A percentile compares a stretch with the other conserved stretches of the same genome.
Evolutionary conservation across 2,113 vertebrate genomes (phyloP).

Genomic region (Cyprinodon brontotheroides): DNA sequence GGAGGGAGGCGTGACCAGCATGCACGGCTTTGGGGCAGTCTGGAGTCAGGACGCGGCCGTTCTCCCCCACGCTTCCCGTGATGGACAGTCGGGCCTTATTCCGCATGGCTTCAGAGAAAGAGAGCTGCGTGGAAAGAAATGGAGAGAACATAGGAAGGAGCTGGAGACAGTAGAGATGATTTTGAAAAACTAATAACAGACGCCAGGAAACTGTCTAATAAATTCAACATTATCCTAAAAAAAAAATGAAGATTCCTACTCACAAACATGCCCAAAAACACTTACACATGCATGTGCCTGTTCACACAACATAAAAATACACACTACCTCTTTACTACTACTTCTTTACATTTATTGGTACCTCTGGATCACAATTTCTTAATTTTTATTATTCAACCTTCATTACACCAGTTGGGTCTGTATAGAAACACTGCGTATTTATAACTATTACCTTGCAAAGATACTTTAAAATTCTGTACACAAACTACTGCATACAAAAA

Average conservation of each 20-base stretch:
- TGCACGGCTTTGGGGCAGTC: slow-evolving; percentile 97
- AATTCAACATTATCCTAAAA: slow-evolving; percentile 1
- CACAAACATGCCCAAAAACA: slow-evolving; percentile 41
- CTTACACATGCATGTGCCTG: slow-evolving; percentile 42
- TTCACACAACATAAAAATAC: slow-evolving; percentile 13
- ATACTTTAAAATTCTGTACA: background rate
- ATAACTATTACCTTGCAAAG: too few species aligned
- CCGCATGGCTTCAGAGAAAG: slow-evolving; percentile 99
- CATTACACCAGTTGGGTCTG: background rate
- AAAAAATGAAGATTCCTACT: background rate
- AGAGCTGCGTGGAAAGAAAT: slow-evolving; percentile 82
- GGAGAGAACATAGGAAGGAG: slow-evolving; percentile 56
- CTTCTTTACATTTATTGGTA: background rate
- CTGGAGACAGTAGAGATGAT: slow-evolving; percentile 37
- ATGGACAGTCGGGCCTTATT: slow-evolving; percentile 99
- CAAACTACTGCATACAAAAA: background rate
- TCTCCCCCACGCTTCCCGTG: slow-evolving; percentile 95
- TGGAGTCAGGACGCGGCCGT: slow-evolving; percentile 91
- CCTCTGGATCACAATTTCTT: background rate
- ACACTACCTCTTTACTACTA: background rate
- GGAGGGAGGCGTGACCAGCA: slow-evolving; percentile 87
- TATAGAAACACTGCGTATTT: too few species aligned
- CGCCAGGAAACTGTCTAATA: slow-evolving; percentile 3
- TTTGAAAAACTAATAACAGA: slow-evolving; percentile 5
- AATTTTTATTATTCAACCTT: background rate